phyloP scores from a whole-genome alignment of 2,113 vertebrate genomes.

The Serinus canaria region DNA sequence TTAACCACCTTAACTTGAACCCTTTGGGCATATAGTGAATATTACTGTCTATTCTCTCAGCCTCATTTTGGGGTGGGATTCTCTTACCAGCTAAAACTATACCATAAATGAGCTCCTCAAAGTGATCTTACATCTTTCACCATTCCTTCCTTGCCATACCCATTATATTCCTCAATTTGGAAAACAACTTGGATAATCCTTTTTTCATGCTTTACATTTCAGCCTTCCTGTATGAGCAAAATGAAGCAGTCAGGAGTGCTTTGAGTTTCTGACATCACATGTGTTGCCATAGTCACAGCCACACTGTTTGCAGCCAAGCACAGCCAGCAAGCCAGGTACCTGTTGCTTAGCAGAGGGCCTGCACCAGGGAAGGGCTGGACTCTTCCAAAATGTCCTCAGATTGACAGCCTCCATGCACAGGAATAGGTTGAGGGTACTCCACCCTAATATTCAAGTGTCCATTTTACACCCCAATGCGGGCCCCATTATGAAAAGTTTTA shows the following conservation, averaged over 20 bases:
- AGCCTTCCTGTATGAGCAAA: neutral
- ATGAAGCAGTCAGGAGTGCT: neutral
- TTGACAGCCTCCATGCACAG: fast-evolving
- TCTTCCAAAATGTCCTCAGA: neutral
- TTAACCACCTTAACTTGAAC: neutral
- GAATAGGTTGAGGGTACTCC: neutral
- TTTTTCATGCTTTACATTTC: neutral
- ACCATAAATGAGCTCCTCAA: neutral
- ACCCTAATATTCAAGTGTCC: neutral
- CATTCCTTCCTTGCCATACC: neutral
- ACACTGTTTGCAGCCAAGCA: neutral
- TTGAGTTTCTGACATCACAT: neutral
- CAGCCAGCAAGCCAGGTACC: neutral
- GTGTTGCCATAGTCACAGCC: neutral
- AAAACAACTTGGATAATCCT: neutral
- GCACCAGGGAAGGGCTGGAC: neutral
- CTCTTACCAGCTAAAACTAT: neutral
- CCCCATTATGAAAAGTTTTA: neutral
- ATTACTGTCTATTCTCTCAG: neutral
- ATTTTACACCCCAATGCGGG: neutral
- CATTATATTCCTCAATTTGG: neutral
- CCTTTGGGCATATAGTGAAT: neutral
- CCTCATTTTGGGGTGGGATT: neutral
- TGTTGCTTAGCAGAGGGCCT: neutral
- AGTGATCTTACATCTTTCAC: neutral